Evolutionary conservation across 2,113 vertebrate genomes (phyloP).

Genomic region (Catharus minimus): DNA sequence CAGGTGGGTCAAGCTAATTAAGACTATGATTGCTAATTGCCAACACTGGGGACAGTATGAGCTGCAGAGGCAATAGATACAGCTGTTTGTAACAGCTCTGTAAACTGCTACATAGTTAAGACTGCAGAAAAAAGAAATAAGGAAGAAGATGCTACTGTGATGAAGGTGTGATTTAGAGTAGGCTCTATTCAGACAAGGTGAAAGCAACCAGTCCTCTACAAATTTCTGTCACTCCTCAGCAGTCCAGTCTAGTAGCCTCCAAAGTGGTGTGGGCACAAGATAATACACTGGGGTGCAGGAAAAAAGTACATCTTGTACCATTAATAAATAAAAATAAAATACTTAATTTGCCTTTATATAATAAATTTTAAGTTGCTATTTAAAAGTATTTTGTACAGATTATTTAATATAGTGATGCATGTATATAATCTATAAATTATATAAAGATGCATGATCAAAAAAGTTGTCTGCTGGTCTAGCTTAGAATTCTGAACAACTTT

Average conservation of each 20-base stretch:
- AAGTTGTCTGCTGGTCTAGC: neutral
- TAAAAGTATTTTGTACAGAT: neutral
- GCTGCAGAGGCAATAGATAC: conserved; percentile 38
- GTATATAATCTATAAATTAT: neutral
- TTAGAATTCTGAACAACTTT: neutral
- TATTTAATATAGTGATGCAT: neutral
- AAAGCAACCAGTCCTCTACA: neutral
- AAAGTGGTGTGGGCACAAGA: neutral
- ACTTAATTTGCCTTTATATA: neutral
- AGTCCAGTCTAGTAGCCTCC: neutral
- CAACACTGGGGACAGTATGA: conserved; percentile 62
- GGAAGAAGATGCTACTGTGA: neutral
- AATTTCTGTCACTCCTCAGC: neutral
- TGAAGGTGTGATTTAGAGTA: neutral
- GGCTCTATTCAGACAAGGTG: neutral
- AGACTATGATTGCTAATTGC: conserved; percentile 77
- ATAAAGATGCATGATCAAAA: neutral
- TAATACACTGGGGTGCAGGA: neutral
- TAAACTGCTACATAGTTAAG: neutral
- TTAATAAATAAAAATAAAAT: neutral
- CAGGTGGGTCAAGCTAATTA: conserved; percentile 77
- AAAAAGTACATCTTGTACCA: neutral
- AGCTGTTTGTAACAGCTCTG: conserved; percentile 5
- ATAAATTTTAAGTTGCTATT: neutral
- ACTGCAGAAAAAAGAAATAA: neutral